phyloP scores from a whole-genome alignment of 2,113 vertebrate species.

The Pelvicachromis taeniatus region DNA sequence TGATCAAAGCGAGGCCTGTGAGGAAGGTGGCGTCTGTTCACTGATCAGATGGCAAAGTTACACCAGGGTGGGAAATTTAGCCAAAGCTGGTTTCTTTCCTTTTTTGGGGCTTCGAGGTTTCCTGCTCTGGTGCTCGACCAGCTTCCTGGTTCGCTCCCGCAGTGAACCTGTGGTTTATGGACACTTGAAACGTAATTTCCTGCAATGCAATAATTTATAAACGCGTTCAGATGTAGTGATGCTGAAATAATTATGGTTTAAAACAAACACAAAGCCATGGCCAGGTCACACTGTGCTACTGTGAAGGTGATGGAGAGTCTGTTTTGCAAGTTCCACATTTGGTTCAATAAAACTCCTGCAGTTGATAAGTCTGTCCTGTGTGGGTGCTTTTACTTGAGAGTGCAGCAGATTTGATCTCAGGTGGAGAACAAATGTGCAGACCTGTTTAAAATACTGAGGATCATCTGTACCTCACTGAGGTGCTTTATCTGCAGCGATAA shows the following conservation, averaged over 20 bases:
- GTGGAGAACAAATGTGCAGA: too few species aligned
- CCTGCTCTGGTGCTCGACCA: not conserved
- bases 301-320: conserved; percentile 7
- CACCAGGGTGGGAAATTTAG: not conserved
- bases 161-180: not conserved
- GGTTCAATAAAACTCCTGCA: conserved; percentile 48
- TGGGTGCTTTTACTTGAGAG: not conserved
- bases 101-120: not conserved
- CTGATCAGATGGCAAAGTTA: not conserved
- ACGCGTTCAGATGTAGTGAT: not conserved
- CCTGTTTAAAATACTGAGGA: not conserved
- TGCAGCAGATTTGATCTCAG: not conserved
- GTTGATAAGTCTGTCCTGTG: conserved; percentile 7
- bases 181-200: conserved; percentile 8
- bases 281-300: conserved; percentile 1
- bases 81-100: not conserved
- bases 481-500: not conserved
- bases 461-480: accelerated
- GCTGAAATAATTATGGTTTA: not conserved
- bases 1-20: not conserved
- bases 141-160: not conserved
- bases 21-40: not conserved
- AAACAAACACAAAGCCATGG: conserved; percentile 30
- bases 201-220: conserved; percentile 48
- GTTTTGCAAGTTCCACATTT: conserved; percentile 24